Conservation (phyloP, 2,888 invertebrate genomes). For the Pyrocoelia pectoralis region DNA sequence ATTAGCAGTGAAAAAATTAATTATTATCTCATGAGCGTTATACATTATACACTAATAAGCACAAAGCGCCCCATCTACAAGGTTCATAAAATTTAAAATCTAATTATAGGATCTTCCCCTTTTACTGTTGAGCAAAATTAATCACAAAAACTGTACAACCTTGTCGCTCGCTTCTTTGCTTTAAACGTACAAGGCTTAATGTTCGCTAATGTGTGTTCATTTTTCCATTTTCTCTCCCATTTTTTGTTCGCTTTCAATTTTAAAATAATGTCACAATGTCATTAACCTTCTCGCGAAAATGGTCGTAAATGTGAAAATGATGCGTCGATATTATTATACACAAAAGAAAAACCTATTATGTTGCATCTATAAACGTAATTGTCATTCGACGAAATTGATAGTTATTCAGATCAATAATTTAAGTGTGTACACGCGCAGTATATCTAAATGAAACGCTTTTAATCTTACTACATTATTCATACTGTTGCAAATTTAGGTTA, state of each 20-base stretch:
- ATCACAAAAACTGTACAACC: neutral
- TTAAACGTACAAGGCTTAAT: neutral
- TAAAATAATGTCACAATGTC: too few species aligned
- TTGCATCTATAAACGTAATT: neutral
- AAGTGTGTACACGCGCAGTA: slow-evolving; percentile 1
- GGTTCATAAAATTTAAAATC: neutral
- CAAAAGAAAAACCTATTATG: too few species aligned
- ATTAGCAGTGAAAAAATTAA: neutral
- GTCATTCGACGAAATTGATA: neutral
- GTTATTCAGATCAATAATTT: neutral
- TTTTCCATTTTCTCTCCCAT: neutral
- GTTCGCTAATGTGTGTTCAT: slow-evolving; percentile 1
- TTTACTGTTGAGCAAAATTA: slow-evolving; percentile 1
- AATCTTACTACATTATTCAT: too few species aligned
- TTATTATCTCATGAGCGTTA: neutral
- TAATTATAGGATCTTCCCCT: neutral
- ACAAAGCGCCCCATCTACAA: neutral
- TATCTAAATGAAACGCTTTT: too few species aligned
- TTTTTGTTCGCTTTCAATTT: neutral
- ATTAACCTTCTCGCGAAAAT: too few species aligned
- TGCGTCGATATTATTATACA: too few species aligned
- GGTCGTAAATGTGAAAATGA: too few species aligned
- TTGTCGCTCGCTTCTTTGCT: neutral
- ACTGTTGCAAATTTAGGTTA: too few species aligned
- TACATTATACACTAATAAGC: neutral